Conservation (phyloP, 1,140 invertebrate species). For the Cardiocondyla obscurior region DNA sequence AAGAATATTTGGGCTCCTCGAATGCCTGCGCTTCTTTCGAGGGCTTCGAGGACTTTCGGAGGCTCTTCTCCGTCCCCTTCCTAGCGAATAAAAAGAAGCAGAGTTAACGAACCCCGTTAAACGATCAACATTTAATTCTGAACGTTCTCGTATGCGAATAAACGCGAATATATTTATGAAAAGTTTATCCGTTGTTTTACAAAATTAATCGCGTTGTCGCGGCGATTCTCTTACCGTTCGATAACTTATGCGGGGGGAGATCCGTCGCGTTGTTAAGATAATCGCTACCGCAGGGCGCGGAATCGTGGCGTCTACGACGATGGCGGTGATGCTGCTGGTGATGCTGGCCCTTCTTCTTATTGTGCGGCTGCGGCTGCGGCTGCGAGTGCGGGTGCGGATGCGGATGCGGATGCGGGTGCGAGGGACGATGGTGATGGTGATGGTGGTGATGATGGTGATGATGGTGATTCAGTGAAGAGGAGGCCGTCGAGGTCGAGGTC, state of each 20-base stretch:
- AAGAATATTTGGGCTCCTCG: slow-evolving; percentile 74
- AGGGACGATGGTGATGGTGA: slow-evolving; percentile 68
- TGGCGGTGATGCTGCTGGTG: slow-evolving; percentile 69
- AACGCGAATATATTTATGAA: too few relatives aligned
- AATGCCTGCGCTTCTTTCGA: slow-evolving; percentile 76
- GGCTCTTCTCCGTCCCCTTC: slow-evolving; percentile 75
- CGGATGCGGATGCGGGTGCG: slow-evolving; percentile 52
- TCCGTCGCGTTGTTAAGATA: slow-evolving; percentile 67
- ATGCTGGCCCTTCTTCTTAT: slow-evolving; percentile 59
- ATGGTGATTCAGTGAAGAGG: slow-evolving; percentile 78
- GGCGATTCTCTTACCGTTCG: slow-evolving; percentile 65
- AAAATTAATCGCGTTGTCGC: neutral
- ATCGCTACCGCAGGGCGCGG: slow-evolving; percentile 77
- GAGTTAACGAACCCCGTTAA: neutral
- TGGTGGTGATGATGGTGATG: slow-evolving; percentile 67
- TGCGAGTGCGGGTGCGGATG: slow-evolving; percentile 48
- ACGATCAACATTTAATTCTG: neutral
- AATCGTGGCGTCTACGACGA: slow-evolving; percentile 76
- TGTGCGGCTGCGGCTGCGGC: slow-evolving; percentile 60
- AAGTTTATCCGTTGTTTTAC: too few relatives aligned
- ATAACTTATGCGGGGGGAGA: slow-evolving; percentile 69
- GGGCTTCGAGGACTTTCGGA: slow-evolving; percentile 78
- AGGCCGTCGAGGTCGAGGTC: slow-evolving; percentile 81
- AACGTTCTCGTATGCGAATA: neutral
- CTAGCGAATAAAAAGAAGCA: slow-evolving; percentile 52